These are phyloP conservation scores for Alosa alosa DNA, from an alignment of 2,113 vertebrate species.

Conservation along the genomic window DNA sequence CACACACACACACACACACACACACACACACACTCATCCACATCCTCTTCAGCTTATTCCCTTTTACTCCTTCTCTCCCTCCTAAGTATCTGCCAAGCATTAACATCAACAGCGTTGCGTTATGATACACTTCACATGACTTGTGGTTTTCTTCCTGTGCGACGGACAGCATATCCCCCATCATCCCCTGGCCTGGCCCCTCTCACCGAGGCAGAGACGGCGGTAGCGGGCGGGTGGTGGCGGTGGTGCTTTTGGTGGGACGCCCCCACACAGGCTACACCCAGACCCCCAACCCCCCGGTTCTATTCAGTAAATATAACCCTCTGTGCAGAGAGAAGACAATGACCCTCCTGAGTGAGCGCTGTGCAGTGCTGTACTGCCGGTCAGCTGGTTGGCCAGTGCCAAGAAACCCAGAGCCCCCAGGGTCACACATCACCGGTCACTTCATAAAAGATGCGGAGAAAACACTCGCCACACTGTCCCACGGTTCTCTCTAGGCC, in stretches of 20 bases:
- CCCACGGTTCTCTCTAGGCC: background rate
- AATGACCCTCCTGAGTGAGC: background rate
- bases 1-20: background rate
- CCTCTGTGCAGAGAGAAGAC: background rate
- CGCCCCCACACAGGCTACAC: background rate
- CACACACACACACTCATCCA: background rate
- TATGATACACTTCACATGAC: background rate
- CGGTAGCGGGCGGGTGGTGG: background rate
- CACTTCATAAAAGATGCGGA: conserved; percentile 1
- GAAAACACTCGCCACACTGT: conserved; percentile 10
- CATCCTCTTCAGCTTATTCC: background rate
- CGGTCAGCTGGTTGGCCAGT: background rate
- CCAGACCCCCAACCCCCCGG: background rate
- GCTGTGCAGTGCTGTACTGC: background rate
- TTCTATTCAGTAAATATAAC: background rate
- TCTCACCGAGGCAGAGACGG: background rate
- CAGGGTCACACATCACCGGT: conserved; percentile 10
- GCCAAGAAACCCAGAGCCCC: background rate
- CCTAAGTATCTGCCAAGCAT: background rate
- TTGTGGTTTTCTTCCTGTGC: background rate
- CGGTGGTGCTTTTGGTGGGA: background rate
- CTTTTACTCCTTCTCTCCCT: background rate
- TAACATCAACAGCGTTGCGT: background rate
- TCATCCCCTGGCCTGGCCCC: background rate
- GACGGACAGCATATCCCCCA: background rate